Conservation (phyloP, 2,888 invertebrate genomes). For the Myopa tessellatipennis region DNA sequence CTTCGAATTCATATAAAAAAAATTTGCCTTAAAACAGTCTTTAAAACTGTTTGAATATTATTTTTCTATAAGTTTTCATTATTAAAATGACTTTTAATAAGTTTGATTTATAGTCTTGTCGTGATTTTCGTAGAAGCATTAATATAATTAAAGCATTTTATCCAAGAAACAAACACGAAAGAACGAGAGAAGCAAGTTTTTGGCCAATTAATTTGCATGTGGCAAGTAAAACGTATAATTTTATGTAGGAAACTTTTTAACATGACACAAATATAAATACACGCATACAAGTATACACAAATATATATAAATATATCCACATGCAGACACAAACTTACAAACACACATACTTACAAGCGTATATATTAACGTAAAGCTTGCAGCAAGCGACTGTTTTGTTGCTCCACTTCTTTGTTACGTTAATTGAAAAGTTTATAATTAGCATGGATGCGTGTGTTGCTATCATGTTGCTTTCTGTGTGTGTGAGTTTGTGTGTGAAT, state of each 20-base stretch:
- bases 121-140: too few species aligned
- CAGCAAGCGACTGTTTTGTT: constrained; percentile 4
- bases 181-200: background rate
- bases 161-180: background rate
- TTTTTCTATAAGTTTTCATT: too few species aligned
- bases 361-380: background rate
- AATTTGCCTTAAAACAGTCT: too few species aligned
- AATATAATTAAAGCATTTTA: too few species aligned
- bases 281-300: background rate
- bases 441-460: constrained; percentile 13
- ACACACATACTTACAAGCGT: background rate
- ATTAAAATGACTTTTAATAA: too few species aligned
- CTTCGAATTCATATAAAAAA: too few species aligned
- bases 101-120: too few species aligned
- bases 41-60: too few species aligned
- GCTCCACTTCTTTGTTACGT: constrained; percentile 23
- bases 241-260: background rate
- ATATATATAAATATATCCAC: background rate
- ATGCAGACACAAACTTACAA: background rate
- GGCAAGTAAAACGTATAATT: background rate
- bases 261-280: background rate
- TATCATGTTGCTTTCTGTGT: background rate
- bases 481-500: background rate
- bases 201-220: constrained; percentile 6
- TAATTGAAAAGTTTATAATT: constrained; percentile 38